Base-by-base conservation (phyloP, 2,888 invertebrate species). In the Ligdia adustata region DNA sequence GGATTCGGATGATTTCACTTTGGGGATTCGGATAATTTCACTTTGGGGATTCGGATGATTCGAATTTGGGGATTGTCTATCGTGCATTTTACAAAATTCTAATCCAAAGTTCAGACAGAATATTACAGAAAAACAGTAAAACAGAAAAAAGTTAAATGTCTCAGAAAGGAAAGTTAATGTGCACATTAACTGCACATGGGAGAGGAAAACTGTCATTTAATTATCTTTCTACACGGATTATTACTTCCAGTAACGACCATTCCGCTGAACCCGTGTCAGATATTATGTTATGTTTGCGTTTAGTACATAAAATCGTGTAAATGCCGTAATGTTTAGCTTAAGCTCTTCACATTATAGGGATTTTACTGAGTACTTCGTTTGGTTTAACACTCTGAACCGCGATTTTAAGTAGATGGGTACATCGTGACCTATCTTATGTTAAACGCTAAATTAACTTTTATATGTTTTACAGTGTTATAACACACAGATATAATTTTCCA, bases 171-270 rank as follows among this genome's bases (percentile, higher is more conserved):
- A 45, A 39, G 45, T 31, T 40, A 26, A 42, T 32, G 33, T 20
- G 39, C 34, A 18, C 26, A 20, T 24, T 16, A 33, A 37, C 35
- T 28, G 47, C 24, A 35, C 35, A 35, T 40, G 40, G 15, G 9
- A 27, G 33, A 31, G 15, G 12, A 12, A 26, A 38, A 13, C 33
- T 20, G 37, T 32, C 41, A 32, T 48, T 47, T 41, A 41, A 43
- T 49, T 53, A 35, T 44, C 43, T 27, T 43, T 18, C 29, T 54
- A 46, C 46, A 33, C 40, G 37, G 39, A 31, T 22, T 15, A 46
- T 43, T 42, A 13, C 37, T 39, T 15, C 24, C 29, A 26, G 11
- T 39, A 49, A 45, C 34, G 34, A 39, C 27, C 42, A 16, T 38
- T 47, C 42, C 34, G 13, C 41, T 12, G 42, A 42, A 41, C 24